Percentiles rank a stretch among this genome's conserved stretches.
Conservation (phyloP, 2,797 vertebrate species). For the Spinus pinus region DNA sequence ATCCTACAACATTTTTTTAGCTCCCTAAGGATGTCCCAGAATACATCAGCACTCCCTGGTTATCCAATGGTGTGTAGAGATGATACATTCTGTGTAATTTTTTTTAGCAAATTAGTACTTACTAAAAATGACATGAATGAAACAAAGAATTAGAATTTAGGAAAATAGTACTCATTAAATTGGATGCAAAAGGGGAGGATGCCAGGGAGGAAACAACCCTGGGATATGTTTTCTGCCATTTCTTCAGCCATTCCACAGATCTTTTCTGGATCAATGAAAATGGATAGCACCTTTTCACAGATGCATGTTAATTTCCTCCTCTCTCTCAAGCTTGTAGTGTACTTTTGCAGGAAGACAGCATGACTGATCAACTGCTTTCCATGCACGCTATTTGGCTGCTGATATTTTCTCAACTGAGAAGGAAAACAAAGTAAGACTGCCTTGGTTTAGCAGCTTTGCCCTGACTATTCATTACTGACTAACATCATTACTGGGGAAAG, state of each 20-base stretch:
- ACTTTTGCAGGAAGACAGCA: neutral
- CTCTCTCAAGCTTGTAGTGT: neutral
- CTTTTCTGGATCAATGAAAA: neutral
- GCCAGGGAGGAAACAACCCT: neutral
- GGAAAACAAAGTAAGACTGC: neutral
- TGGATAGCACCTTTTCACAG: neutral
- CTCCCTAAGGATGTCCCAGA: neutral
- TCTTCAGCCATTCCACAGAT: neutral
- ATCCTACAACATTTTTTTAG: neutral
- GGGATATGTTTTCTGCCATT: neutral
- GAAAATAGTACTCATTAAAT: neutral
- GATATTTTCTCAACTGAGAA: neutral
- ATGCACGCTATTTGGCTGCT: neutral
- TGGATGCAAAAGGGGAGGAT: neutral
- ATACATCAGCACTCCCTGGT: neutral
- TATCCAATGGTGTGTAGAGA: neutral
- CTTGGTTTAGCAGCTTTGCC: neutral
- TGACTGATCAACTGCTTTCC: neutral
- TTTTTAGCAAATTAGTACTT: constrained; percentile 7
- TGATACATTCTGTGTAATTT: neutral
- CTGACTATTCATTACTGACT: neutral
- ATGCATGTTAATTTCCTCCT: neutral
- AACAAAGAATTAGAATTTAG: neutral
- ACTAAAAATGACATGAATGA: neutral
- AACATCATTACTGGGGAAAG: neutral